Percentiles rank a stretch among this genome's conserved stretches.
Evolutionary conservation across 2,113 vertebrate species (phyloP).

Genomic region (Paramisgurnus dabryanus): DNA sequence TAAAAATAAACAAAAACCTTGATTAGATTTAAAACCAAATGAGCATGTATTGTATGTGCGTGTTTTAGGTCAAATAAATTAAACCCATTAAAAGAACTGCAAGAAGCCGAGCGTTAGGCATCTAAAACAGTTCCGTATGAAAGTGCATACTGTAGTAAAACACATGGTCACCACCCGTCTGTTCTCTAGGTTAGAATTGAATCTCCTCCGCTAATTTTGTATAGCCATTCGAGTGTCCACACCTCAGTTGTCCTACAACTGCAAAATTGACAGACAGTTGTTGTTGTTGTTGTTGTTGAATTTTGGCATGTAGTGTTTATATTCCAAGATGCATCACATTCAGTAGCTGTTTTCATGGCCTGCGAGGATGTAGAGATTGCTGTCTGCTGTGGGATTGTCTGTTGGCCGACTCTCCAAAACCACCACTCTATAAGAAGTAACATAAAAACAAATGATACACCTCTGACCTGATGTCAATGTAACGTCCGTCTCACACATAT

Average conservation of each 20-base stretch:
- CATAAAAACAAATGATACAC: constrained; percentile 21
- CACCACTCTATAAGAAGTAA: constrained; percentile 83
- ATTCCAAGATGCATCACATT: constrained; percentile 55
- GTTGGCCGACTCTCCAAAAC: constrained; percentile 96
- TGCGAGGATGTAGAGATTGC: constrained; percentile 97
- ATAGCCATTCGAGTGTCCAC: constrained; percentile 2
- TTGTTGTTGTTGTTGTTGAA: not conserved
- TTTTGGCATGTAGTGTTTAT: constrained; percentile 1
- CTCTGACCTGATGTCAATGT: not conserved
- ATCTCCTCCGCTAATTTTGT: not conserved
- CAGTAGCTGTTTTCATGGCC: constrained; percentile 99
- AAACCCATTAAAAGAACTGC: constrained; percentile 6
- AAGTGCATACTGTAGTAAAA: constrained; percentile 38
- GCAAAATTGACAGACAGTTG: not conserved
- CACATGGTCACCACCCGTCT: not conserved
- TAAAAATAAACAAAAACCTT: not conserved
- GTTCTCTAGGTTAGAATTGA: not conserved
- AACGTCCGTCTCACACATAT: not conserved
- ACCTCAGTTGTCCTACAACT: not conserved
- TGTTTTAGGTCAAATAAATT: constrained; percentile 21
- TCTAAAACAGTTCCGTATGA: constrained; percentile 23
- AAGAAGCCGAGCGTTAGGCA: not conserved
- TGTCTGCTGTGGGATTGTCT: constrained; percentile 96
- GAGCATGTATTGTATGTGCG: not conserved
- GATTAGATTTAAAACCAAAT: not conserved